Percentiles rank a stretch among this genome's conserved stretches.
Evolutionary conservation across 1,140 invertebrate genomes (phyloP).

Genomic region (Hestina assimilis): DNA sequence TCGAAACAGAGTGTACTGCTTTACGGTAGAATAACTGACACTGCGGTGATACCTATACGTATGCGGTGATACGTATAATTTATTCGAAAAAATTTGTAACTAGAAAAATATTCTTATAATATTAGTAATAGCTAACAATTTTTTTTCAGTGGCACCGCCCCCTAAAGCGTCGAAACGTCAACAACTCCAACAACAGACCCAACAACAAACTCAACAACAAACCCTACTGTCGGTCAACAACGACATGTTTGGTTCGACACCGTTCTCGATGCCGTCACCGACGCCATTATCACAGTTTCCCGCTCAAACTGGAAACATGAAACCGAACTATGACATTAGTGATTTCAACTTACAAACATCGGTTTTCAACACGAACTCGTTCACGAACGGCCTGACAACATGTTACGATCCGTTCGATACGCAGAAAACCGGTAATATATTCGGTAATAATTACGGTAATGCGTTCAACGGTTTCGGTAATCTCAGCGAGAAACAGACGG

Average conservation of each 20-base stretch:
- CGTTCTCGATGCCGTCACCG: slow-evolving; percentile 73
- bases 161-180: slow-evolving; percentile 85
- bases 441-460: slow-evolving; percentile 64
- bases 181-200: slow-evolving; percentile 65
- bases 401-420: slow-evolving; percentile 88
- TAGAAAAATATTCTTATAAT: too few species aligned
- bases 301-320: slow-evolving; percentile 28
- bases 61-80: too few species aligned
- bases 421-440: slow-evolving; percentile 80
- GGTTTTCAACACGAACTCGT: slow-evolving; percentile 59
- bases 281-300: slow-evolving; percentile 21
- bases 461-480: slow-evolving; percentile 71
- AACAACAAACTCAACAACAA: slow-evolving; percentile 62
- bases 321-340: slow-evolving; percentile 72
- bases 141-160: slow-evolving; percentile 86
- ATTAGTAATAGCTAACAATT: not conserved
- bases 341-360: slow-evolving; percentile 73
- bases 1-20: too few species aligned
- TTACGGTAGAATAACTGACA: too few species aligned
- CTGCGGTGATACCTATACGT: too few species aligned
- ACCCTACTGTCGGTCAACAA: slow-evolving; percentile 73
- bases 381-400: slow-evolving; percentile 66
- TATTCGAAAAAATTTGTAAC: too few species aligned
- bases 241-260: slow-evolving; percentile 84
- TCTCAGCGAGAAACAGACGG: slow-evolving; percentile 69